phyloP scores from a whole-genome alignment of 2,113 vertebrate species.

The Pseudorasbora parva region DNA sequence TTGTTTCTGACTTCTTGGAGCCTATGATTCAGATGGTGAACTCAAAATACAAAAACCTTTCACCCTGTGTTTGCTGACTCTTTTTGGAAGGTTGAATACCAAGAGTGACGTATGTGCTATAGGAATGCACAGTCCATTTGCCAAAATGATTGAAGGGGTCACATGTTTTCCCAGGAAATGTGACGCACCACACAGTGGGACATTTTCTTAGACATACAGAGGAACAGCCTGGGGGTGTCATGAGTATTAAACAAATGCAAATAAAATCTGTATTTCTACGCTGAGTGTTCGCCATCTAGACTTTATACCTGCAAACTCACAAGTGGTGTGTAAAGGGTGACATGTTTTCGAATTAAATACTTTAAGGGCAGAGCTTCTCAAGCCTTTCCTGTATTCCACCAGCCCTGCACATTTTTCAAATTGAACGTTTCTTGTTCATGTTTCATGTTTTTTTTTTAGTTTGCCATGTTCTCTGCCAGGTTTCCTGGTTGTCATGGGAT shows the following conservation, averaged over 20 bases:
- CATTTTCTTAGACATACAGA: constrained; percentile 36
- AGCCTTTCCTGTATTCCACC: too few species aligned
- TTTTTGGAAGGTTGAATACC: too few species aligned
- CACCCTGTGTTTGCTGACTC: not conserved
- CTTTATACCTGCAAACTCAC: not conserved
- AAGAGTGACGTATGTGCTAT: constrained; percentile 43
- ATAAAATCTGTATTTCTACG: constrained; percentile 34
- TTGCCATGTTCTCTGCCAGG: too few species aligned
- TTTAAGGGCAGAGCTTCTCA: too few species aligned
- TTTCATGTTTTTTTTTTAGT: too few species aligned
- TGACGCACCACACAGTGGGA: constrained; percentile 55
- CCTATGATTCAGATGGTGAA: constrained; percentile 12
- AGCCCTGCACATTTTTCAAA: too few species aligned
- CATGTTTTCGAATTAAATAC: too few species aligned
- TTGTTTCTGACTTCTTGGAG: constrained; percentile 8
- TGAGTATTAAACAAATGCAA: constrained; percentile 64
- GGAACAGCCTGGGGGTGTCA: constrained; percentile 65
- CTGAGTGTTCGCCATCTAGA: constrained; percentile 51
- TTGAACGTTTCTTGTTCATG: too few species aligned
- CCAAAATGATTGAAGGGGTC: constrained; percentile 64
- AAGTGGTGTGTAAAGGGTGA: too few species aligned
- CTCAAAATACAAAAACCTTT: constrained; percentile 10
- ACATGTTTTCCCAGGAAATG: constrained; percentile 37
- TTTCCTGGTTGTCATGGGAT: too few species aligned
- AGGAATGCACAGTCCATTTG: constrained; percentile 41